Conservation (phyloP, 2,797 vertebrate species). For the Siniperca scherzeri region DNA sequence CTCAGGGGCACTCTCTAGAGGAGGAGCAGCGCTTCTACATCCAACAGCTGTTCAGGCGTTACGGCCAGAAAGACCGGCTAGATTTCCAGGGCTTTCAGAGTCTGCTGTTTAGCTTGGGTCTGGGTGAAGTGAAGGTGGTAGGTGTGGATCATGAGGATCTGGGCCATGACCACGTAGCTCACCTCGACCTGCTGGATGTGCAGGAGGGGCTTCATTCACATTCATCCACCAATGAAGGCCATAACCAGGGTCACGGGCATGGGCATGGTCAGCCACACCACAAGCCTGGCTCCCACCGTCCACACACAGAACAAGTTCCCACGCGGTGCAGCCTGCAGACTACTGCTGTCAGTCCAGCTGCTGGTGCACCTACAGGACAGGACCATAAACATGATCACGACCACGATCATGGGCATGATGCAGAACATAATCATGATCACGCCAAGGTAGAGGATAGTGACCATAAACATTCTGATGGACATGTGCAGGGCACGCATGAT, state of each 20-base stretch:
- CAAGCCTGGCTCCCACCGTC: constrained; percentile 42
- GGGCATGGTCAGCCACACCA: constrained; percentile 53
- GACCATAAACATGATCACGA: constrained; percentile 58
- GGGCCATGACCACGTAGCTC: constrained; percentile 96
- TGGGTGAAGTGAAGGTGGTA: constrained; percentile 94
- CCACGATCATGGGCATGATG: constrained; percentile 57
- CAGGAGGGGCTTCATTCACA: constrained; percentile 91
- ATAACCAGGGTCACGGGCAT: neutral
- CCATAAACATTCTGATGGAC: constrained; percentile 65
- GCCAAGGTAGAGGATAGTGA: constrained; percentile 62
- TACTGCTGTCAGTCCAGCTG: constrained; percentile 21
- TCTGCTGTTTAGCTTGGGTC: constrained; percentile 92
- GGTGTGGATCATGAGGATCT: constrained; percentile 92
- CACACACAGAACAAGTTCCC: constrained; percentile 58
- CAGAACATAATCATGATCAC: constrained; percentile 31
- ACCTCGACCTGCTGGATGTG: constrained; percentile 92
- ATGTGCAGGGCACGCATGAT: constrained; percentile 59
- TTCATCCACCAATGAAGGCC: constrained; percentile 67
- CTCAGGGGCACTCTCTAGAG: constrained; percentile 84
- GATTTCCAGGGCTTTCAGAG: constrained; percentile 94
- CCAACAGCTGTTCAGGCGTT: constrained; percentile 93
- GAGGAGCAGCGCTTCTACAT: constrained; percentile 95
- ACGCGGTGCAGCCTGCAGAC: constrained; percentile 61
- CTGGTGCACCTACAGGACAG: constrained; percentile 51
- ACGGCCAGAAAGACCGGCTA: constrained; percentile 91